Evolutionary conservation across 1,140 invertebrate genomes (phyloP).

Genomic region (Bacillus rossius): DNA sequence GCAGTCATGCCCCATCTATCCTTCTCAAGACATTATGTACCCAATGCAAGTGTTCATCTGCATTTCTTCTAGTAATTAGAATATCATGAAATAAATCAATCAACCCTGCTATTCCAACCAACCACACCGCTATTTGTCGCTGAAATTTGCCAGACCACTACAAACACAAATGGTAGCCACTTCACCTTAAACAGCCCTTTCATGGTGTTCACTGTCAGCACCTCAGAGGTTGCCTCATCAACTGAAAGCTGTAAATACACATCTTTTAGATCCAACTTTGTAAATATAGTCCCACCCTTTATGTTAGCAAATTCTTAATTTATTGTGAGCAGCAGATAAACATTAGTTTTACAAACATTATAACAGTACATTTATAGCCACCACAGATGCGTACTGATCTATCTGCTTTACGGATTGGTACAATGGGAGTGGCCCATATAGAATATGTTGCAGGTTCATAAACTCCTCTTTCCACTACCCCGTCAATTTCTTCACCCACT

Average conservation of each 20-base stretch:
- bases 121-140: not conserved
- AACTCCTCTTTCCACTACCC: constrained; percentile 21
- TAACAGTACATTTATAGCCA: constrained; percentile 31
- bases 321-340: constrained; percentile 16
- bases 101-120: not conserved
- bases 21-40: not conserved
- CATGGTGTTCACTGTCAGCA: constrained; percentile 37
- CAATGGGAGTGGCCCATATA: constrained; percentile 21
- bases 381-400: constrained; percentile 31
- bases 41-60: not conserved
- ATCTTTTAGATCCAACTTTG: constrained; percentile 29
- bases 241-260: constrained; percentile 35
- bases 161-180: constrained; percentile 43
- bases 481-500: constrained; percentile 28
- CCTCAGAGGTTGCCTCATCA: constrained; percentile 17
- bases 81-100: not conserved
- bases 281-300: constrained; percentile 28
- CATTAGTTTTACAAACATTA: constrained; percentile 3
- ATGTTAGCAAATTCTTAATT: constrained; percentile 15
- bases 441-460: constrained; percentile 20
- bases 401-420: constrained; percentile 14
- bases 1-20: constrained; percentile 15
- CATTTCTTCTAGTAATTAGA: not conserved
- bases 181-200: constrained; percentile 44
- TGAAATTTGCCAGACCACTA: constrained; percentile 39